Base-by-base conservation (phyloP, 35 echinoderm and acorn worm genomes). In the Holothuria glaberrima region DNA sequence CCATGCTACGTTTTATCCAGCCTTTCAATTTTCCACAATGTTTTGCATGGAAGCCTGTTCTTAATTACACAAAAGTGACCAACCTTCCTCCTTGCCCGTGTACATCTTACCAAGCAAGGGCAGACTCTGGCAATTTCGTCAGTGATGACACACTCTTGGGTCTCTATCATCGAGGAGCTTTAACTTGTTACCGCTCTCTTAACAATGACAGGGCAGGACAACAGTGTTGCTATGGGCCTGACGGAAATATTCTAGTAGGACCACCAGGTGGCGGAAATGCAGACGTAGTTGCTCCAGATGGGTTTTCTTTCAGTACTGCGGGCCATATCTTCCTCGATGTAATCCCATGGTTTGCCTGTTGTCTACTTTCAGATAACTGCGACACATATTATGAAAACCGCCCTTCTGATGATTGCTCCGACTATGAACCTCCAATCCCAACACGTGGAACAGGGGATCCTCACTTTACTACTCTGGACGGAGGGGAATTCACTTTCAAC, bases 391-490 rank as follows among this genome's bases (percentile, higher is more conserved):
- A 94, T 77, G 59, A 86, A 16, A 67, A 65, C 66, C 88, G 92
- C 6, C 92, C 79, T 24, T 94, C 92, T 1, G 82, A 90, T 86
- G 88, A 90, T 35, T 90, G 92, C 56, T 36, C 48, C 32, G 44
- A 58, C 4, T 94, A 94, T 71, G 56, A 89, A 6, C 92, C 92
- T 38, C 92, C 92, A 60, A 30, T 5, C 16, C 79, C 92, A 52
- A 86, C 92, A n/a, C 31, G 78, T 19, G 92, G 92, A 3, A 85
- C 60, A 46, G 92, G 92, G 46, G 92, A 94, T 80, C 92, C 92
- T 20, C 92, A 94, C 58, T 44, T 94, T 38, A 90, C 66, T 33
- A 94, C 28, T 71, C 92, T 94, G 24, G 92, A 94, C 32, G 69
- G 83, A 28, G 75, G 77, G 27, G 72, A 86, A 69, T 94, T 86